Evolutionary conservation across 2,888 invertebrate genomes (phyloP).

Genomic region (Incurvaria masculella): DNA sequence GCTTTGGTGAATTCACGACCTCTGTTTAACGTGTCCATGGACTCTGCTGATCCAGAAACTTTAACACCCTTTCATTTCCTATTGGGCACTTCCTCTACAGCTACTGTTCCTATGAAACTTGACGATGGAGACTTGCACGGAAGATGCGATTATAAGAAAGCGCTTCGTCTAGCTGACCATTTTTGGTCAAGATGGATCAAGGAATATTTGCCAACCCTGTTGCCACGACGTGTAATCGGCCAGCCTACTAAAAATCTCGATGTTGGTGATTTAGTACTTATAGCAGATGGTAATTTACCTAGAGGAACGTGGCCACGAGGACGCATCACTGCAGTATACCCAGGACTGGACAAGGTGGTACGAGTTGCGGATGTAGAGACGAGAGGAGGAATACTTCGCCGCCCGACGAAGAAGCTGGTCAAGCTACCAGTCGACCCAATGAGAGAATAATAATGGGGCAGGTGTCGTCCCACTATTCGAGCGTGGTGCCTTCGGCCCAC

Average conservation of each 20-base stretch:
- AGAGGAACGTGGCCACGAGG: conserved; percentile 4
- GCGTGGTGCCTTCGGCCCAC: too few relatives aligned
- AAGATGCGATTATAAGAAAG: conserved; percentile 4
- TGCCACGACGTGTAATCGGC: neutral
- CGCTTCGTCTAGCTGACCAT: conserved; percentile 2
- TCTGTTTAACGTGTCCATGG: neutral
- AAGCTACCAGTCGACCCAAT: neutral
- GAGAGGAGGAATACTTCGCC: conserved; percentile 1
- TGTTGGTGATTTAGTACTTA: conserved; percentile 4
- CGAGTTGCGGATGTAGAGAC: conserved; percentile 4
- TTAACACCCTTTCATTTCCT: conserved; percentile 6
- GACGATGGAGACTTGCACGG: conserved; percentile 3
- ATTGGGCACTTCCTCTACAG: neutral
- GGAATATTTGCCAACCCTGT: conserved; percentile 3
- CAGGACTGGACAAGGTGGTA: conserved; percentile 4
- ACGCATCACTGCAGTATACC: conserved; percentile 2
- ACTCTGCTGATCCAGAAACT: conserved; percentile 1
- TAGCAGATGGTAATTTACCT: conserved; percentile 3
- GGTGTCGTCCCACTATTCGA: too few relatives aligned
- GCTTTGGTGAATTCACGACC: conserved; percentile 2
- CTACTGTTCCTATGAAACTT: neutral
- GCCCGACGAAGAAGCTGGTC: neutral
- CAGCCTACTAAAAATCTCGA: neutral
- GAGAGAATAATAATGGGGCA: too few relatives aligned
- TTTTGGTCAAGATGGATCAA: conserved; percentile 6